Percentiles rank a stretch among this genome's conserved stretches.
phyloP scores from a whole-genome alignment of 2,888 invertebrate genomes.

The Idaea straminata region DNA sequence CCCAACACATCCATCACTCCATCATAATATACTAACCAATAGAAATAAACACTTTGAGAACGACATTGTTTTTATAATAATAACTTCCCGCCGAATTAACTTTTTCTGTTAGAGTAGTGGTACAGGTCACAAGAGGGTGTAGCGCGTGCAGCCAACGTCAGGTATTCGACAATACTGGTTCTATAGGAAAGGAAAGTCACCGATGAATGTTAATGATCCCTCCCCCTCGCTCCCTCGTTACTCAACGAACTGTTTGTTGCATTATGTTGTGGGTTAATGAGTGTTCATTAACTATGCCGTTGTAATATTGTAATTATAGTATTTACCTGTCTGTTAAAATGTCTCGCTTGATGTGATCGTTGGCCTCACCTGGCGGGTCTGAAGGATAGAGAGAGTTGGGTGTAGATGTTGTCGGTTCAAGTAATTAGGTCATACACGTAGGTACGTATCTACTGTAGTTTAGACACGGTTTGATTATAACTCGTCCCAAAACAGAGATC shows the following conservation, averaged over 20 bases:
- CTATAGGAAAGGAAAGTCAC: constrained; percentile 33
- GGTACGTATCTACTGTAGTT: too few species aligned
- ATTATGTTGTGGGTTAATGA: constrained; percentile 2
- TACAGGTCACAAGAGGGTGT: not conserved
- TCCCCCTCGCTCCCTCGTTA: constrained; percentile 5
- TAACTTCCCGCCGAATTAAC: constrained; percentile 8
- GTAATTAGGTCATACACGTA: too few species aligned
- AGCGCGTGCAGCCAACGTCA: constrained; percentile 16
- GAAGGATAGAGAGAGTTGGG: too few species aligned
- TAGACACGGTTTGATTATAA: too few species aligned
- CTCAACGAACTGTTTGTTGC: constrained; percentile 10
- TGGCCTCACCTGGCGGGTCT: too few species aligned
- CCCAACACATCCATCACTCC: not conserved
- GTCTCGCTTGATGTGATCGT: too few species aligned
- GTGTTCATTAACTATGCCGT: too few species aligned
- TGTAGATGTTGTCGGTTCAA: too few species aligned
- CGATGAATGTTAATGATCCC: constrained; percentile 48
- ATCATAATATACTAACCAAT: constrained; percentile 28
- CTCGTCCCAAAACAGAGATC: too few species aligned
- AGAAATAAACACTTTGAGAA: constrained; percentile 30
- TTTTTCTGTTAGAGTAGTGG: constrained; percentile 6
- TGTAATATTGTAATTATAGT: too few species aligned
- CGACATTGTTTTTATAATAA: constrained; percentile 27
- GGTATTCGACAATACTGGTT: constrained; percentile 22
- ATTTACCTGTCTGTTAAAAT: too few species aligned